phyloP scores from a whole-genome alignment of 2,888 invertebrate genomes.

The Ichneumoninae sp. region DNA sequence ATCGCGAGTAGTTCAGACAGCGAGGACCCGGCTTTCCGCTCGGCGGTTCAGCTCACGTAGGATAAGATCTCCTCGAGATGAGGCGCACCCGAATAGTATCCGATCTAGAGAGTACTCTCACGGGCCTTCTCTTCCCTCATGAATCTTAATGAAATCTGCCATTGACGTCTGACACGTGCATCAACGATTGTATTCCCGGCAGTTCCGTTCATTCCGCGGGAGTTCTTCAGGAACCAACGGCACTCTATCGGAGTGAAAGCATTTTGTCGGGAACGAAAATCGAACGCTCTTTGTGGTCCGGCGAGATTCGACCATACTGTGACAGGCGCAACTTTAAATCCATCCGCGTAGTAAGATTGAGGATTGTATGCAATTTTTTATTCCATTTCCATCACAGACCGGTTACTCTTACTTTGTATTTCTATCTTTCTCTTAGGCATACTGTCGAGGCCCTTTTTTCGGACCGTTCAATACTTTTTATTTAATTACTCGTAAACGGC shows the following conservation, averaged over 20 bases:
- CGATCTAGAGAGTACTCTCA: conserved; percentile 1
- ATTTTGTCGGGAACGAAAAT: not conserved
- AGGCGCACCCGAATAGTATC: conserved; percentile 14
- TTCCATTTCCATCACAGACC: too few species aligned
- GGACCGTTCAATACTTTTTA: too few species aligned
- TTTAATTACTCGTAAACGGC: too few species aligned
- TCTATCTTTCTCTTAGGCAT: too few species aligned
- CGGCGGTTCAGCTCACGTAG: conserved; percentile 9
- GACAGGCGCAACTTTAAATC: too few species aligned
- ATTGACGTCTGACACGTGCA: conserved; percentile 10
- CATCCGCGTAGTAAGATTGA: too few species aligned
- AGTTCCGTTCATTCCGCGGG: not conserved
- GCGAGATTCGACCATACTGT: not conserved
- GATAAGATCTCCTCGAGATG: conserved; percentile 50
- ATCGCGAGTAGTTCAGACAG: conserved; percentile 15
- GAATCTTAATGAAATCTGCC: conserved; percentile 60
- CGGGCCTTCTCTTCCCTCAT: conserved; percentile 33
- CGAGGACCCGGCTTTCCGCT: not conserved
- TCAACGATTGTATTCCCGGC: conserved; percentile 29
- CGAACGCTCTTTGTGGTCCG: too few species aligned
- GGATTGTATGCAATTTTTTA: too few species aligned
- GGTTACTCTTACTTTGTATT: too few species aligned
- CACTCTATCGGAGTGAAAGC: not conserved
- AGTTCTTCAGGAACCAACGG: not conserved
- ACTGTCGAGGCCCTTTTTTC: too few species aligned